Base-by-base conservation (phyloP, 1,140 invertebrate species). In the Trichonephila inaurata region DNA sequence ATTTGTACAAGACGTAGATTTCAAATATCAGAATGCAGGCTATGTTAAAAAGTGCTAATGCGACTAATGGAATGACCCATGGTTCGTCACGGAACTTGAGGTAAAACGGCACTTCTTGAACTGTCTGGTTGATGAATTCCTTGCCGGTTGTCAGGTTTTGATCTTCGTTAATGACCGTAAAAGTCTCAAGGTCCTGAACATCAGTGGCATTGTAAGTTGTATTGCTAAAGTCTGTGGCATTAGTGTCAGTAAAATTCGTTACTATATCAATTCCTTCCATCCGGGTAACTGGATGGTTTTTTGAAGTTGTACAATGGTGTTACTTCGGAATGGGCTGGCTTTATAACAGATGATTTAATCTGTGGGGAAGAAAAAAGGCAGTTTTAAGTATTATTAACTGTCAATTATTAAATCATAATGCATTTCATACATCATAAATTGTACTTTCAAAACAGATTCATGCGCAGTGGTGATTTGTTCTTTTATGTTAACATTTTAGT, bases 1-100 rank as follows among this genome's bases (percentile, higher is more conserved):
- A 97, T 96, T 98, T 98, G 96, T 98, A 98, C 91, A 99, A 96
- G n/a, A 99, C 97, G 95, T 98, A 98, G 91, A 98, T 97, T 96
- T 99, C 98, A 95, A 99, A 98, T 24, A 97, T 97, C 18, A 97
- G 96, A 95, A 99, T 98, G 94, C 97, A 96, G 1, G 98, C 95
- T 96, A 98, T 98, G 83, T 97, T 97, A 44, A 98, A 96, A 18
- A 97, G 97, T 64, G 98, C 97, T 66, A 98, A 96, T 3, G 97
- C 97, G 19, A 98, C 96, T 28, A 99, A 96, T 0, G 98, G 98
- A 94, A 98, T 97, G 6, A 98, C 98, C 98, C 98, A 99, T 5
- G 97, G 96, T 95, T 98, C 97, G 6, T 95, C 95, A 44, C 95
- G 58, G 19, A 95, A 91, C n/a, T 93, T 94, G 19, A 94, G 44